These are phyloP conservation scores for Calephelis nemesis DNA, from an alignment of 1,140 invertebrate species.

Conservation along the genomic window DNA sequence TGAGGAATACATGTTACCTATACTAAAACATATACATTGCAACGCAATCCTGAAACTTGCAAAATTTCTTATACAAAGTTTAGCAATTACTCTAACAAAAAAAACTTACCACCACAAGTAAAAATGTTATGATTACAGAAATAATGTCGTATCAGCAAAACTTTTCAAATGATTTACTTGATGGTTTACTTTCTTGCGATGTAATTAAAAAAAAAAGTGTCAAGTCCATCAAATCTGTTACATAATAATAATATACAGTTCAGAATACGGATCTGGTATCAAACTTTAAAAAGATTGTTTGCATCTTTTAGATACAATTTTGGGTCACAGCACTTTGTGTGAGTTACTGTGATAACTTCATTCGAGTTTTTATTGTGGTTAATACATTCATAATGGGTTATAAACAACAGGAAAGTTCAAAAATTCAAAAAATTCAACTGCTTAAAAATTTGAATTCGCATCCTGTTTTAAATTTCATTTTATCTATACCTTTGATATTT, in stretches of 20 bases:
- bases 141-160: too few species aligned
- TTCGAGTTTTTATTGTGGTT: constrained; percentile 36
- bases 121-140: too few species aligned
- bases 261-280: constrained; percentile 55
- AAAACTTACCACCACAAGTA: too few species aligned
- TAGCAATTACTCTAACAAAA: too few species aligned
- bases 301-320: constrained; percentile 71
- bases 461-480: too few species aligned
- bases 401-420: not conserved
- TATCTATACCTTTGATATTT: too few species aligned
- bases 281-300: constrained; percentile 73
- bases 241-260: not conserved
- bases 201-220: not conserved
- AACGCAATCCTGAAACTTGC: too few species aligned
- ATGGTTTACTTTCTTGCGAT: too few species aligned
- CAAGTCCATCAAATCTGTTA: not conserved
- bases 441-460: not conserved
- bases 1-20: too few species aligned
- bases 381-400: constrained; percentile 14
- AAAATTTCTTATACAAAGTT: too few species aligned
- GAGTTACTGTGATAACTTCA: constrained; percentile 43
- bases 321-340: constrained; percentile 54
- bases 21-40: too few species aligned
- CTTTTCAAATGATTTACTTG: not conserved
- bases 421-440: not conserved